Conservation (phyloP, 2,113 vertebrate species). For the Mesoclemmys tuberculata region DNA sequence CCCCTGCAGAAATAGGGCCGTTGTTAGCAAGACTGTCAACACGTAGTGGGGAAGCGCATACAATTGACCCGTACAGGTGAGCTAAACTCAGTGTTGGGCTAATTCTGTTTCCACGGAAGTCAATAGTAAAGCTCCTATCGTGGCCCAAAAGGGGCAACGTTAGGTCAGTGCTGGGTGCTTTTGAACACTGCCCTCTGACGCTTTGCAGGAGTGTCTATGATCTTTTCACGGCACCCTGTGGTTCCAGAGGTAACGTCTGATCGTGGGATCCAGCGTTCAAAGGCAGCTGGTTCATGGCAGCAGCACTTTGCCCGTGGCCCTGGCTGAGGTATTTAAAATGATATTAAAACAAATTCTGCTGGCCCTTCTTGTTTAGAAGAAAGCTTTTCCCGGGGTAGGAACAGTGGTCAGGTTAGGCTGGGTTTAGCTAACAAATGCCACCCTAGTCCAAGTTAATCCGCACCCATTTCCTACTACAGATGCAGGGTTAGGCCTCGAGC, state of each 20-base stretch:
- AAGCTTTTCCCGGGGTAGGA: not conserved
- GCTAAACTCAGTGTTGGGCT: not conserved
- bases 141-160: not conserved
- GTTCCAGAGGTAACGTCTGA: not conserved
- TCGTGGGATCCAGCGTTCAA: rapidly evolving
- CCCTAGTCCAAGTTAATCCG: not conserved
- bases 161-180: not conserved
- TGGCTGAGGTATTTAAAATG: not conserved
- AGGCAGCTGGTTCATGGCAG: not conserved
- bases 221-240: not conserved
- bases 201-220: not conserved
- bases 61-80: not conserved
- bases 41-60: not conserved
- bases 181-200: not conserved
- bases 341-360: not conserved
- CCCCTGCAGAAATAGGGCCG: not conserved
- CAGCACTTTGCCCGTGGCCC: not conserved
- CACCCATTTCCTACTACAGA: not conserved
- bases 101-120: too few relatives aligned
- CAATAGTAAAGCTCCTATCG: not conserved
- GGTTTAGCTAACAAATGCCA: not conserved
- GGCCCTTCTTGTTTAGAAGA: not conserved
- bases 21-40: not conserved
- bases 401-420: not conserved
- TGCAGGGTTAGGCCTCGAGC: not conserved